Percentiles rank a stretch among this genome's conserved stretches.
phyloP scores from a whole-genome alignment of 2,113 vertebrate genomes.

The Taurulus bubalis region DNA sequence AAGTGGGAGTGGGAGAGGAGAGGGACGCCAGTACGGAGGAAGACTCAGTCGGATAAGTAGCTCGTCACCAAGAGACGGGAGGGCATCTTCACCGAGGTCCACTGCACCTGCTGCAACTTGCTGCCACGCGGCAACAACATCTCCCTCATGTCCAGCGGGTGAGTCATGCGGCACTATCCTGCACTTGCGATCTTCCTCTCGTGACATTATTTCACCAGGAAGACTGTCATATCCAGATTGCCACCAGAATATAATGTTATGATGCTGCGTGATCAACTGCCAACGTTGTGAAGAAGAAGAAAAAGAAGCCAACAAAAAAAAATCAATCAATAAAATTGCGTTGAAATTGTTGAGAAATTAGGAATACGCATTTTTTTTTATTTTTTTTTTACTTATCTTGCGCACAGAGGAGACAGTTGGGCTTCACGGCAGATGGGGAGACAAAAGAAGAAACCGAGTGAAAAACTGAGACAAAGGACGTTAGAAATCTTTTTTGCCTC shows the following conservation, averaged over 20 bases:
- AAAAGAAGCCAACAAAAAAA: not conserved
- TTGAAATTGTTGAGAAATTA: constrained; percentile 19
- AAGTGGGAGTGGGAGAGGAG: constrained; percentile 71
- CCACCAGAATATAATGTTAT: not conserved
- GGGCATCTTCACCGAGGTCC: constrained; percentile 44
- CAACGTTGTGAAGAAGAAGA: not conserved
- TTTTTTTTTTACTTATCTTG: constrained; percentile 63
- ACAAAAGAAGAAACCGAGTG: constrained; percentile 83
- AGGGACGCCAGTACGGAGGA: constrained; percentile 62
- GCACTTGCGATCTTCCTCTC: not conserved
- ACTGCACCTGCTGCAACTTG: constrained; percentile 62
- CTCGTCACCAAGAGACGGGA: constrained; percentile 32
- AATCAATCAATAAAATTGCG: not conserved
- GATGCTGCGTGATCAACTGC: not conserved
- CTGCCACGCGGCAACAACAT: constrained; percentile 24
- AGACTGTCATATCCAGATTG: constrained; percentile 1
- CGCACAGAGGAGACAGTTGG: constrained; percentile 64
- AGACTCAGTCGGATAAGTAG: constrained; percentile 58
- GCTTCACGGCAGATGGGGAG: constrained; percentile 77
- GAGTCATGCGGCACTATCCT: constrained; percentile 39
- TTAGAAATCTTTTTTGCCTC: constrained; percentile 65
- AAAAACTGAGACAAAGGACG: constrained; percentile 80
- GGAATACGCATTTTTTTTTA: not conserved
- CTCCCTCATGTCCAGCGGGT: constrained; percentile 65
- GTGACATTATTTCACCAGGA: not conserved